A percentile compares a stretch with the other conserved stretches of the same genome.
Conservation (phyloP, 2,797 vertebrate species). For the Eupleurogrammus muticus region DNA sequence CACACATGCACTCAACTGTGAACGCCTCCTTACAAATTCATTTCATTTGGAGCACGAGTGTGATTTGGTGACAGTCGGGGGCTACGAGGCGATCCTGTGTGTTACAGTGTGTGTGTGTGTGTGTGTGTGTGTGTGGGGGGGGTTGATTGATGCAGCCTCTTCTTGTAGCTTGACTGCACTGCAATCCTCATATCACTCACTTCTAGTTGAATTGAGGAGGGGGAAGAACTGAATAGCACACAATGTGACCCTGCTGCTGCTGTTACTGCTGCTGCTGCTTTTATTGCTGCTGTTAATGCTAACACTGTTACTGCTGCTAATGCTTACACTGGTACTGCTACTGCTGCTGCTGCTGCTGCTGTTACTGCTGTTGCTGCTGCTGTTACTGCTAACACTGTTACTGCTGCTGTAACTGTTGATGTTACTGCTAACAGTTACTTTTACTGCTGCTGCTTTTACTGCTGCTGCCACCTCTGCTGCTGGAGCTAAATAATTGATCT, state of each 20-base stretch:
- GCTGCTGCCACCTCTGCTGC: not conserved
- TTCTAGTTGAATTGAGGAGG: constrained; percentile 23
- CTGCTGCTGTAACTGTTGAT: not conserved
- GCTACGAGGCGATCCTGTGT: constrained; percentile 15
- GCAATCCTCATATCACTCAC: constrained; percentile 29
- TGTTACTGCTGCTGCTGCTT: too few species aligned
- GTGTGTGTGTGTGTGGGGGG: constrained; percentile 2
- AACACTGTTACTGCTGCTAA: too few species aligned
- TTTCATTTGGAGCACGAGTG: constrained; percentile 57
- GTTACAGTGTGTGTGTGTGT: constrained; percentile 24
- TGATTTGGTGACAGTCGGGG: constrained; percentile 39
- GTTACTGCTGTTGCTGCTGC: too few species aligned
- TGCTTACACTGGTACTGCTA: too few species aligned
- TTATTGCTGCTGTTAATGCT: too few species aligned
- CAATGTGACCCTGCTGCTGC: constrained; percentile 56
- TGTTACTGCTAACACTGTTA: not conserved
- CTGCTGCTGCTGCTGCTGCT: too few species aligned
- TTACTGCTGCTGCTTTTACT: too few species aligned
- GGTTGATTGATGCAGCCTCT: constrained; percentile 52
- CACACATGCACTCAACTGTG: constrained; percentile 29
- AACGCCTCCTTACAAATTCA: constrained; percentile 46
- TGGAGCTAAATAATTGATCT: constrained; percentile 78
- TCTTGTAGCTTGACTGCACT: constrained; percentile 30
- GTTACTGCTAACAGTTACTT: too few species aligned
- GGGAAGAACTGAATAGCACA: constrained; percentile 40